Conservation (phyloP, 2,888 invertebrate genomes). For the Drosophila infuscata region DNA sequence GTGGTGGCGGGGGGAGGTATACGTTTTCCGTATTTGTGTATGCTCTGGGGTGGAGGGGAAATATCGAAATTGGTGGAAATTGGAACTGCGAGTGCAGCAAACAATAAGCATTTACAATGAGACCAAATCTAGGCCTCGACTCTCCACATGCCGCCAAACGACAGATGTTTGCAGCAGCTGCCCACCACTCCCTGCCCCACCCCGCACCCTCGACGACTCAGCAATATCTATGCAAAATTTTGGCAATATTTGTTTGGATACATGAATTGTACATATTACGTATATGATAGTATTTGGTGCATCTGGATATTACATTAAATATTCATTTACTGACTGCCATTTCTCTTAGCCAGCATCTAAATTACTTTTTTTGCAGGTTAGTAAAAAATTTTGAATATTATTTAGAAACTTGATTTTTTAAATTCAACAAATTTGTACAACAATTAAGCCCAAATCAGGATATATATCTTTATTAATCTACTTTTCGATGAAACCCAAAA, state of each 20-base stretch:
- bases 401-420: not conserved
- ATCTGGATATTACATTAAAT: constrained; percentile 34
- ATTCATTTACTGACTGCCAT: constrained; percentile 25
- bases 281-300: constrained; percentile 9
- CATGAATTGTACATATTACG: constrained; percentile 10
- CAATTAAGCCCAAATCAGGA: not conserved
- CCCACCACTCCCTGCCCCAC: not conserved
- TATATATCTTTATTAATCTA: constrained; percentile 27
- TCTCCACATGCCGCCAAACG: constrained; percentile 13
- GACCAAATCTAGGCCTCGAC: constrained; percentile 50
- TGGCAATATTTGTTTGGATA: constrained; percentile 44
- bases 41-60: constrained; percentile 12
- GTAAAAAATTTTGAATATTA: not conserved
- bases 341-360: constrained; percentile 16
- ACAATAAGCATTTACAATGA: constrained; percentile 67
- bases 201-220: not conserved
- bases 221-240: constrained; percentile 69
- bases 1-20: not conserved
- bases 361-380: not conserved
- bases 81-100: constrained; percentile 68
- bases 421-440: not conserved
- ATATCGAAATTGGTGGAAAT: constrained; percentile 64
- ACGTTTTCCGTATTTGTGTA: constrained; percentile 57
- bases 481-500: constrained; percentile 30
- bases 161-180: constrained; percentile 47